Evolutionary conservation across 2,113 vertebrate genomes (phyloP), one percentile per base, ranked within the genome.

Genomic region (Hippopotamus amphibius): DNA sequence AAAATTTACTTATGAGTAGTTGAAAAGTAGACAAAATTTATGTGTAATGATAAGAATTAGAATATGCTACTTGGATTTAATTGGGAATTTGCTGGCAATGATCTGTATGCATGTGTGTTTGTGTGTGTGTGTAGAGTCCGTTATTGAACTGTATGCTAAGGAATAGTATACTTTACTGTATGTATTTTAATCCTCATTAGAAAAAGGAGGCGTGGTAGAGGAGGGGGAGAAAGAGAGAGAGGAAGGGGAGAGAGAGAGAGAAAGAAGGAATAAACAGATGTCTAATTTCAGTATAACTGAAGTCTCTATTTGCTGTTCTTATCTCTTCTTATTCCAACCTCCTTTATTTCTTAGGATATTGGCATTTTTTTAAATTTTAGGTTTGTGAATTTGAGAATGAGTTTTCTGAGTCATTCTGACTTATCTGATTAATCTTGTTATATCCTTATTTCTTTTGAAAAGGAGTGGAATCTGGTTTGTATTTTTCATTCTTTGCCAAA

Each of bases 401-500:
- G 24, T 81, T 97, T 95, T 83, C 22, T 17, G 71, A 37, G 68
- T 92, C 83, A 43, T 30, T 92, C 4, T 66, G 63, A 72, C 46
- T 95, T 95, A 41, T n/a, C 55, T 90, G 16, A 77, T 87, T 87
- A 90, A 17, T 53, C 28, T 96, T 92, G 26, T 50, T 72, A 57
- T 66, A 41, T 50, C 37, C 59, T 88, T 65, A 80, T 92, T 87
- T 95, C 24, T 92, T 95, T 96, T 57, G 59, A 43, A 72, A 95
- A 92, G 46, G 4, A 93, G 16, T 46, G 21, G 48, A 69, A 92
- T 77, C 24, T 88, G 37, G 80, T 90, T 82, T 92, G 0, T 65
- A 72, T 66, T 90, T 97, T 96, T 93, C 6, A 55, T 88, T 69
- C 30, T 85, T 93, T 92, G 50, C 14, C 50, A 53, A 95, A 87